phyloP scores from a whole-genome alignment of 92 coral and sea anemone species.

The Virgularia gustaviana region DNA sequence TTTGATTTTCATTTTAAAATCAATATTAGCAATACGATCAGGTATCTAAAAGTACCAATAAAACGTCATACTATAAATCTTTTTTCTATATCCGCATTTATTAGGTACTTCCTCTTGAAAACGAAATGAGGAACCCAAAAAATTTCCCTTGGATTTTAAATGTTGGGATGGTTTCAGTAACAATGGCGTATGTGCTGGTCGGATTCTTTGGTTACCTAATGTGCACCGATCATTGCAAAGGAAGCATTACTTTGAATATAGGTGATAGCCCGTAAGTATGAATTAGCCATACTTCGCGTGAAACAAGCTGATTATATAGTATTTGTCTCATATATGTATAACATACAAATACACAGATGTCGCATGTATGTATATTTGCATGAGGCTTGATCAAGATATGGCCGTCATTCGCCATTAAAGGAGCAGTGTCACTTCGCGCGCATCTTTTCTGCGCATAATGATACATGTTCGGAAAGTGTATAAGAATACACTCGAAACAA shows the following conservation, averaged over 20 bases:
- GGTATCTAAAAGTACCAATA: neutral
- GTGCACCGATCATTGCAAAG: conserved; percentile 67
- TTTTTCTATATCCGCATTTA: neutral
- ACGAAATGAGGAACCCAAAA: conserved; percentile 75
- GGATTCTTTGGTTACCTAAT: conserved; percentile 78
- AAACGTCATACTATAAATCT: neutral
- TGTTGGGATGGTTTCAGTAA: conserved; percentile 72
- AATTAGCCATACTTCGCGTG: neutral
- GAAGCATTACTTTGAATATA: conserved; percentile 85
- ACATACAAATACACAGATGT: no score
- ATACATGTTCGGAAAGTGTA: no score
- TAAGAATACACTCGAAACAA: no score
- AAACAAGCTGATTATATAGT: neutral
- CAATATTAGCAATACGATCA: neutral
- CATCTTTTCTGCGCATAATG: no score
- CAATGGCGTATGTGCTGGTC: conserved; percentile 51
- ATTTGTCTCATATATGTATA: no score
- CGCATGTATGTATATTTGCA: neutral
- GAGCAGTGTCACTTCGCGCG: no score
- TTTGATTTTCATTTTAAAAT: no score
- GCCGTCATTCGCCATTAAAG: no score
- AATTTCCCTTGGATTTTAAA: conserved; percentile 65
- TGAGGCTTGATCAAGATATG: no score
- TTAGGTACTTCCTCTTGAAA: conserved; percentile 90
- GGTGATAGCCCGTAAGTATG: conserved; percentile 69